Conservation (phyloP, 2,888 invertebrate genomes). For the Thymelicus acteon region DNA sequence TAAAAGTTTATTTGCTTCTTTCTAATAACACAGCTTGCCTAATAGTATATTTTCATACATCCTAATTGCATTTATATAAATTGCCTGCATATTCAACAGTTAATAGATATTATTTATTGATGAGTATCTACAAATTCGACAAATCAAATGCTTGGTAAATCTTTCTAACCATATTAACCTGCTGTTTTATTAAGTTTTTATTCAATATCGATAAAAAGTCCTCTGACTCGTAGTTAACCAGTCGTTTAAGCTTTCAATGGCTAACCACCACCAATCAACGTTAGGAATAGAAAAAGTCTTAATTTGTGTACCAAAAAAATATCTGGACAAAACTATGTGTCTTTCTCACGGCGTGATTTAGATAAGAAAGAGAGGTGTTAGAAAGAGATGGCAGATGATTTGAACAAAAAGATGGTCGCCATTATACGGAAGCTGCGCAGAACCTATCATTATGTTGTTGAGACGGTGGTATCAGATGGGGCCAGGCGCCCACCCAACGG, state of each 20-base stretch:
- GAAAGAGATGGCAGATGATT: constrained; percentile 44
- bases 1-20: too few relatives aligned
- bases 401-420: constrained; percentile 50
- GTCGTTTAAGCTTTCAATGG: constrained; percentile 8
- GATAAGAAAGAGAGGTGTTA: constrained; percentile 20
- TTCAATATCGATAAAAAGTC: neutral
- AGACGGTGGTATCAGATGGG: constrained; percentile 43
- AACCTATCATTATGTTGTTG: constrained; percentile 52
- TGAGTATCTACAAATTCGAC: too few relatives aligned
- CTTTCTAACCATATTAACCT: too few relatives aligned
- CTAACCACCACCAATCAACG: constrained; percentile 7
- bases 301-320: constrained; percentile 11
- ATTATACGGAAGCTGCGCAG: constrained; percentile 48
- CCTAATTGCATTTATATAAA: too few relatives aligned
- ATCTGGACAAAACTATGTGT: neutral
- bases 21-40: too few relatives aligned
- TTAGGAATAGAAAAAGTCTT: neutral
- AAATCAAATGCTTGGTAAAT: too few relatives aligned
- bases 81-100: too few relatives aligned
- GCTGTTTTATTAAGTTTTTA: neutral
- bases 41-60: too few relatives aligned
- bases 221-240: neutral
- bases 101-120: too few relatives aligned
- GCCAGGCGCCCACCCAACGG: constrained; percentile 43
- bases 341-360: constrained; percentile 16